Percentiles rank a stretch among this genome's conserved stretches.
Evolutionary conservation across 2,113 vertebrate genomes (phyloP).

Genomic region (Felis catus): DNA sequence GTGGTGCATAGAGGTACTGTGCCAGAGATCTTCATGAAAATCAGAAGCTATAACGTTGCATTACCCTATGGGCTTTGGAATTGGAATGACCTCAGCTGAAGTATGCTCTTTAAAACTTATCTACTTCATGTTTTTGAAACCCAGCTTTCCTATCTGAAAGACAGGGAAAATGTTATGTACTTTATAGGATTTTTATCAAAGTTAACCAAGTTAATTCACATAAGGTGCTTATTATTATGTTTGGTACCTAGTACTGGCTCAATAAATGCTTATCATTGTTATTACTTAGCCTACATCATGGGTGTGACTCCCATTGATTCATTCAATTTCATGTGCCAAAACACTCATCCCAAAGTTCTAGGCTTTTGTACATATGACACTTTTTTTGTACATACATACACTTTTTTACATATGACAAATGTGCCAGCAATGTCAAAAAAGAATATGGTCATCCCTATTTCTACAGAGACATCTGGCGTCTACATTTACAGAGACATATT

Average conservation of each 20-base stretch:
- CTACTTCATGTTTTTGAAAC: not conserved
- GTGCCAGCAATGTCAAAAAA: not conserved
- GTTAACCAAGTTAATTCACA: not conserved
- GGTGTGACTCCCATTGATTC: not conserved
- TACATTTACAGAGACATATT: not conserved
- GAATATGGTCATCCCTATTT: not conserved
- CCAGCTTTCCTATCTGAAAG: not conserved
- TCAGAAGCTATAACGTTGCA: not conserved
- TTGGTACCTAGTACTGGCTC: not conserved
- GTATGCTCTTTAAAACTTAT: not conserved
- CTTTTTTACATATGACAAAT: not conserved
- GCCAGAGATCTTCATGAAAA: not conserved
- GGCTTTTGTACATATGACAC: not conserved
- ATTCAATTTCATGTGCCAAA: not conserved
- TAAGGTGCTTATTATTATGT: not conserved
- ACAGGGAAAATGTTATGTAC: not conserved
- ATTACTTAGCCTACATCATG: not conserved
- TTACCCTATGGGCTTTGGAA: not conserved
- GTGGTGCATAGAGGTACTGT: fast-evolving
- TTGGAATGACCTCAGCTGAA: not conserved
- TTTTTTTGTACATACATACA: not conserved
- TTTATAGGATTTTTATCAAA: not conserved
- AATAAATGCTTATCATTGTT: not conserved
- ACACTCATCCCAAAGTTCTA: not conserved
- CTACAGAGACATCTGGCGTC: not conserved